Conservation (phyloP, 2,888 invertebrate species). For the Acanthosepion lycidas region DNA sequence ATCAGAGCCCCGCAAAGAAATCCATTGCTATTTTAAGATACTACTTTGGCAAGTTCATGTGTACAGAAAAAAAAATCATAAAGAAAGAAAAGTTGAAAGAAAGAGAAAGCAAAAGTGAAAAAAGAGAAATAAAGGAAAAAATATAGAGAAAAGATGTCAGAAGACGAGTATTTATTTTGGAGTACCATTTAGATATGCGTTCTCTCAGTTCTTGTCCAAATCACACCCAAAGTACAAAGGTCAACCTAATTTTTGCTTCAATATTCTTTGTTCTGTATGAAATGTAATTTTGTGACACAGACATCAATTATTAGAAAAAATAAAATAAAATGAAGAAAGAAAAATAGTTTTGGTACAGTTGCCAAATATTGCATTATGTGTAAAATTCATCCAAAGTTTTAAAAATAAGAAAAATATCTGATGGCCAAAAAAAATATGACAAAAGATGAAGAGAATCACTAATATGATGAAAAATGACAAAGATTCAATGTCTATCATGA, state of each 20-base stretch:
- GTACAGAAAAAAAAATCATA: no score
- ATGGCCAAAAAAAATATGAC: neutral
- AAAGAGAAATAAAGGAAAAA: no score
- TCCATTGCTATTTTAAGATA: no score
- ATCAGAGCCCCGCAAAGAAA: no score
- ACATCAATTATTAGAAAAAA: neutral
- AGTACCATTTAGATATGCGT: neutral
- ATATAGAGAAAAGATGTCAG: neutral
- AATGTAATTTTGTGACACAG: neutral
- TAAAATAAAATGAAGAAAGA: neutral
- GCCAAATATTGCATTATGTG: slow-evolving; percentile 5
- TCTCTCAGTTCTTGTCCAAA: neutral
- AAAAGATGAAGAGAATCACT: neutral
- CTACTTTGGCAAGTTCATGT: no score
- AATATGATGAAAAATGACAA: neutral
- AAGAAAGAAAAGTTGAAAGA: no score
- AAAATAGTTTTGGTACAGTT: neutral
- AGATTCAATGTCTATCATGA: neutral
- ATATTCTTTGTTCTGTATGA: neutral
- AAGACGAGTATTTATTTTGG: neutral
- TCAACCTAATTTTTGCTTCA: neutral
- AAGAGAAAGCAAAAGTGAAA: no score
- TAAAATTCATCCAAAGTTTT: neutral
- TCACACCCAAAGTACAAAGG: neutral
- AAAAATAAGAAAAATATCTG: neutral